Base-by-base conservation (phyloP, 2,888 invertebrate genomes). In the Lasioglossum zephyrum region DNA sequence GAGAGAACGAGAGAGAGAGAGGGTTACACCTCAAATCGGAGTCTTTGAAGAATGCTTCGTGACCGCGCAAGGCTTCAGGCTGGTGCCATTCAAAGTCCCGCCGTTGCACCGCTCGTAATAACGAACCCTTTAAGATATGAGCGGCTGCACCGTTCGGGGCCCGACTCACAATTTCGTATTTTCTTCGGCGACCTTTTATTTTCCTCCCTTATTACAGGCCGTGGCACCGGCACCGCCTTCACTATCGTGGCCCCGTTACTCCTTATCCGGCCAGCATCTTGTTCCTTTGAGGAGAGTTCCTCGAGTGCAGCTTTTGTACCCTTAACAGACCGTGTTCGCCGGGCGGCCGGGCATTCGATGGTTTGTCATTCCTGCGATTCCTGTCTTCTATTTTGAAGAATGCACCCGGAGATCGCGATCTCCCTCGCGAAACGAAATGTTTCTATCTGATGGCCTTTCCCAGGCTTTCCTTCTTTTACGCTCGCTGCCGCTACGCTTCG, bases 81-180 rank as follows among this genome's bases (percentile, higher is more conserved):
- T 26, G 26, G n/a, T 60, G 49, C 49, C 60, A 60, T 60, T 26
- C 6, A 60, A 26, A n/a, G 60, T 26, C 26, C 60, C 41, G 6
- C 44, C 49, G 44, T 44, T 6, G 36, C 57, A 53, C 66, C 39
- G 47, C 60, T 73, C 44, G 77, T 47, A 57, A 79, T 81, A 85
- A 85, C 53, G 70, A 75, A 47, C 41, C 53, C 72, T 75, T 81
- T 72, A 78, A 73, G 81, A 81, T 84, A 81, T 39, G 26, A 75
- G 18, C 41, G 60, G 16, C n/a, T 16, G 41, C 41, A 39, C 26
- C 3, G n/a, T 11, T 41, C 57, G 36, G 8, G 36, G 22, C 49
- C 69, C 39, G 6, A 9, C 11, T n/a, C 26, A 41, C 22, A 31
- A 53, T 74, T 47, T 31, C 16, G 36, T 9, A 53, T 41, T 72